These are phyloP conservation scores for Halichoeres trimaculatus DNA, from an alignment of 2,113 vertebrate species.

Conservation along the genomic window DNA sequence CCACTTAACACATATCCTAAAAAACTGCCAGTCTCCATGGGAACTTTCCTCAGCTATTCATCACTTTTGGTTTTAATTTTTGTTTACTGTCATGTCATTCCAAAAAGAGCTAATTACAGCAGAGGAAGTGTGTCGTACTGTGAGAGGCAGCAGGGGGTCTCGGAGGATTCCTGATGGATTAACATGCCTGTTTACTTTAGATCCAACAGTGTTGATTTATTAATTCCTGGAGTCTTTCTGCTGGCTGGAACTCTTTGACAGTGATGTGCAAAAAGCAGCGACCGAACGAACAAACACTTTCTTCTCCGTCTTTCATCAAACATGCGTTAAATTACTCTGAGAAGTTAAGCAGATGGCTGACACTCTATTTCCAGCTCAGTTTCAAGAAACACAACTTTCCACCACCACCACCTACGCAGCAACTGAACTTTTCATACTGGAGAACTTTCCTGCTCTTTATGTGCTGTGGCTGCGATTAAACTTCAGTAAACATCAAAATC, in stretches of 20 bases:
- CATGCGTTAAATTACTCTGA: constrained; percentile 15
- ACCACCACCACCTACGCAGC: constrained; percentile 41
- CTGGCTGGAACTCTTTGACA: constrained; percentile 59
- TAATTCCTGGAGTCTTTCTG: constrained; percentile 68
- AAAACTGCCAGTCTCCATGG: constrained; percentile 47
- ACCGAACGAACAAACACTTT: constrained; percentile 10
- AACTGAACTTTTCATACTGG: constrained; percentile 32
- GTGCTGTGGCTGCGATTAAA: constrained; percentile 27
- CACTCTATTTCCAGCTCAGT: constrained; percentile 24
- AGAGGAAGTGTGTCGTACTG: constrained; percentile 58
- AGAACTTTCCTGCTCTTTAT: constrained; percentile 13
- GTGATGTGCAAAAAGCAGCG: constrained; percentile 39
- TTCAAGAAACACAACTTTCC: constrained; percentile 34
- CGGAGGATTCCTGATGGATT: constrained; percentile 77
- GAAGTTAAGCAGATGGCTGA: constrained; percentile 42
- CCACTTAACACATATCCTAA: constrained; percentile 17
- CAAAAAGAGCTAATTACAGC: constrained; percentile 81
- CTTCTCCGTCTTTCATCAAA: constrained; percentile 16
- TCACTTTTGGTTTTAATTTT: constrained; percentile 65
- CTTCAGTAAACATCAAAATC: constrained; percentile 30
- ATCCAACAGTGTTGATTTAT: constrained; percentile 70
- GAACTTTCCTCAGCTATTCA: constrained; percentile 50
- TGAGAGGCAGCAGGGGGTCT: constrained; percentile 68
- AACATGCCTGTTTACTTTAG: constrained; percentile 77
- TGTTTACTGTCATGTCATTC: constrained; percentile 71